Evolutionary conservation across 2,888 invertebrate species (phyloP), one percentile per base, ranked within the genome.

Genomic region (Eupithecia insigniata): DNA sequence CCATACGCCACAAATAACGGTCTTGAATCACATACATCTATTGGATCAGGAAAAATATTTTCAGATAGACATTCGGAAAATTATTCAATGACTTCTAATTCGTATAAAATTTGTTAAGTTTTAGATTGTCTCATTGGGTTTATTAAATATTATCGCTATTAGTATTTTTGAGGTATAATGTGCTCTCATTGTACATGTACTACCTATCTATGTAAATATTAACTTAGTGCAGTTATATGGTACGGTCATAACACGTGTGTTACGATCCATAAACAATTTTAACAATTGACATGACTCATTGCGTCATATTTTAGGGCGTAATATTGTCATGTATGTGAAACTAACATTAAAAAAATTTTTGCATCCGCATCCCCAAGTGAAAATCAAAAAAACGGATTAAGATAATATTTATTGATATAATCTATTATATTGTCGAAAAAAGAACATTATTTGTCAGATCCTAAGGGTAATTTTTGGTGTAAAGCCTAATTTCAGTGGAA

Each of bases 231-330:
- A 36, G 16, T 36, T 51, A 43, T 34, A 46, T 66, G 12, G 32
- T 2, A 14, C 30, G 30, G 43, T 30, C 51, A 12, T 46, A 36
- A 43, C 64, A 43, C 64, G 62, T 22, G 5, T 64, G 28, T 62
- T 68, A 69, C 68, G 28, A 28, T 46, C 30, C 43, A 62, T 71
- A 71, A 70, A 71, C 69, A 69, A 70, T 69, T n/a, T 71, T 65
- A 67, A 36, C 58, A 30, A 51, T 5, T 65, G 32, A 51, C 26
- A 55, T 72, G 74, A 68, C 60, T 71, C 74, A 74, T 66, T 58
- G 68, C 30, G 16, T 60, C 65, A 22, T 32, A 22, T 6, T 55
- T 51, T 36, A 32, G 32, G 60, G 60, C 30, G 32, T n/a, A 0
- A 22, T 2, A 10, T 51, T 10, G 22, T 51, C 12, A 12, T 22